These are phyloP conservation scores for Neodiprion fabricii DNA, from an alignment of 1,140 invertebrate species.

Conservation along the genomic window DNA sequence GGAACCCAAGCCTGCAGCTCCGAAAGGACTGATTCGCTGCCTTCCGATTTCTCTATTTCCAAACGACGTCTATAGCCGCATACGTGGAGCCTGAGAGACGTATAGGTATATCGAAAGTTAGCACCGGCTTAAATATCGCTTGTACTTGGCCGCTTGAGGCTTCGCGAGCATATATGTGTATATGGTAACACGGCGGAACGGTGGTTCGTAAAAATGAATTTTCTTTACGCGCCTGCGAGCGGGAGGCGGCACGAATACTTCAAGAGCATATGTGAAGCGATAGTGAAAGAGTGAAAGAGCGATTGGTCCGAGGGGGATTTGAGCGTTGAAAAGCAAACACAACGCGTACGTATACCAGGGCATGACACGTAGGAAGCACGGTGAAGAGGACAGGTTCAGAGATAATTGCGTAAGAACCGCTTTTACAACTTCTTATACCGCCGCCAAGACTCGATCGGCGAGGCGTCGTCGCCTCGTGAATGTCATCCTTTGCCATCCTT, in stretches of 20 bases:
- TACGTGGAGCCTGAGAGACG: background rate
- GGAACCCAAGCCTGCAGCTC: too few species aligned
- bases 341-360: background rate
- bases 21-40: too few species aligned
- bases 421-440: slow-evolving; percentile 39
- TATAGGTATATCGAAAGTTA: background rate
- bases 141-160: background rate
- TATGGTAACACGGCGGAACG: too few species aligned
- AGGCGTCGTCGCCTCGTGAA: slow-evolving; percentile 25
- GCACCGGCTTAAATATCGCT: background rate
- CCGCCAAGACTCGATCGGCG: slow-evolving; percentile 20
- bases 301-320: background rate
- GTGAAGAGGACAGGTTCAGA: slow-evolving; percentile 37
- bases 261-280: background rate
- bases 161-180: background rate
- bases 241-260: background rate
- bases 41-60: background rate
- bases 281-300: background rate
- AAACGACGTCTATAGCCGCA: background rate
- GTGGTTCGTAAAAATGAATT: too few species aligned
- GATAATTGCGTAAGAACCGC: slow-evolving; percentile 37
- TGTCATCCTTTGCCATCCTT: slow-evolving; percentile 30
- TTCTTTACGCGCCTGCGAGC: background rate
- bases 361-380: slow-evolving; percentile 33
- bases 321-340: background rate